Evolutionary conservation across 2,797 vertebrate genomes (phyloP).

Genomic region (Pitangus sulphuratus): DNA sequence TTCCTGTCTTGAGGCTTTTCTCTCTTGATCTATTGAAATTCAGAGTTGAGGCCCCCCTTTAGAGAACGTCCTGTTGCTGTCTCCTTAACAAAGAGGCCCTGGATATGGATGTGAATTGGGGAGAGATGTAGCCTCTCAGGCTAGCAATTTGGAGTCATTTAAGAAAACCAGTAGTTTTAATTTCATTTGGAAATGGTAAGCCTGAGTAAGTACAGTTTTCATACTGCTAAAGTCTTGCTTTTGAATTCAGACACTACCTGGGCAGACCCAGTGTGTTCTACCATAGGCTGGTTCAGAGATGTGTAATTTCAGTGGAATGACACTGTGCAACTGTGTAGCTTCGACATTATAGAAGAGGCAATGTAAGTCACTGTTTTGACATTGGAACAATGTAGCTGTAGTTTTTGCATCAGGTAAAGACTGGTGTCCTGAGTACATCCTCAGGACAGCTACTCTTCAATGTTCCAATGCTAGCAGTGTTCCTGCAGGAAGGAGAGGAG

Average conservation of each 20-base stretch:
- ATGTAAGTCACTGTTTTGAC: neutral
- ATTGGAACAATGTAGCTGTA: neutral
- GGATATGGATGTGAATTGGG: neutral
- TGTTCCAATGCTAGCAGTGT: rapidly evolving
- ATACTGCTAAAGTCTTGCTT: neutral
- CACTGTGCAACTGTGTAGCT: neutral
- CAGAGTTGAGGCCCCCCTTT: constrained; percentile 3
- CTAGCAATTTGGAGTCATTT: neutral
- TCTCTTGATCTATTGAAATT: constrained; percentile 62
- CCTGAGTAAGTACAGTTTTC: neutral
- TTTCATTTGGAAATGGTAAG: neutral
- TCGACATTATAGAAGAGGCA: rapidly evolving
- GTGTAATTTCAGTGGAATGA: rapidly evolving
- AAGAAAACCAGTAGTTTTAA: neutral
- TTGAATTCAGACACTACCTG: neutral
- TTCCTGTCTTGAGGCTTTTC: constrained; percentile 41
- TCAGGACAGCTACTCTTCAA: neutral
- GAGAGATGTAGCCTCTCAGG: neutral
- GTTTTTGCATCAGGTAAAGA: neutral
- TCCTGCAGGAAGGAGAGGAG: neutral
- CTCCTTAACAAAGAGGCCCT: constrained; percentile 19
- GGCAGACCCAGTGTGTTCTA: neutral
- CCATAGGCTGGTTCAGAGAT: neutral
- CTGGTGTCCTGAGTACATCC: neutral
- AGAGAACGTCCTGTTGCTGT: neutral